Evolutionary conservation across 2,113 vertebrate genomes (phyloP).

Genomic region (Zonotrichia leucophrys): DNA sequence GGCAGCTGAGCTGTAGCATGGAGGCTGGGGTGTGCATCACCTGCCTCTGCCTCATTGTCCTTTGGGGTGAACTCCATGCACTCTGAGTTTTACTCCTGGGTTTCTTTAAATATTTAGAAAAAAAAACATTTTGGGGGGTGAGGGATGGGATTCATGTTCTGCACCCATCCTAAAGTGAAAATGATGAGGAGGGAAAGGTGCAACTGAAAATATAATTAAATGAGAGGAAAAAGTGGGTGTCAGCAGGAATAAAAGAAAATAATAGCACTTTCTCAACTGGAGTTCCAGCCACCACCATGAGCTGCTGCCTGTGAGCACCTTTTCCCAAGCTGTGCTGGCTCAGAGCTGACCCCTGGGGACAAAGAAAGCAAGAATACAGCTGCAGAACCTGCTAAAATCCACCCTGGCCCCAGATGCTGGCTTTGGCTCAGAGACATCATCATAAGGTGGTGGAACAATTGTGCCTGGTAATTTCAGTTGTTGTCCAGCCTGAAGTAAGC

Average conservation of each 20-base stretch:
- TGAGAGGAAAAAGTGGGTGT: neutral
- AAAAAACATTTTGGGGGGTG: fast-evolving
- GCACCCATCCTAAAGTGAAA: neutral
- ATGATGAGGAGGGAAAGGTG: neutral
- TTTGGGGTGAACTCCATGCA: neutral
- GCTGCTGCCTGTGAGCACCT: neutral
- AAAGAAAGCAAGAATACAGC: too few relatives aligned
- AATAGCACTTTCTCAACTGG: neutral
- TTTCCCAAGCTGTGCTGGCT: neutral
- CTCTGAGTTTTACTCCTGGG: neutral
- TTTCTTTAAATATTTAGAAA: neutral
- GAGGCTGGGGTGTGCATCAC: neutral
- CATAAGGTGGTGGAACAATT: fast-evolving
- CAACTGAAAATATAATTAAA: neutral
- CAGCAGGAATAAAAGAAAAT: neutral
- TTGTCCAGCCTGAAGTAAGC: neutral
- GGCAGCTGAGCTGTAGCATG: neutral
- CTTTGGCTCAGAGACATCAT: neutral
- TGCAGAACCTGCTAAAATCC: neutral
- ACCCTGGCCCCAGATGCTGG: neutral
- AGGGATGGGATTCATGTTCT: neutral
- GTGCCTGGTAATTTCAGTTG: neutral
- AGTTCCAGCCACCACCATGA: neutral
- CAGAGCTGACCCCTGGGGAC: neutral
- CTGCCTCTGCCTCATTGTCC: neutral